Base-by-base conservation (phyloP, 2,888 invertebrate species). In the Lasioglossum morio region DNA sequence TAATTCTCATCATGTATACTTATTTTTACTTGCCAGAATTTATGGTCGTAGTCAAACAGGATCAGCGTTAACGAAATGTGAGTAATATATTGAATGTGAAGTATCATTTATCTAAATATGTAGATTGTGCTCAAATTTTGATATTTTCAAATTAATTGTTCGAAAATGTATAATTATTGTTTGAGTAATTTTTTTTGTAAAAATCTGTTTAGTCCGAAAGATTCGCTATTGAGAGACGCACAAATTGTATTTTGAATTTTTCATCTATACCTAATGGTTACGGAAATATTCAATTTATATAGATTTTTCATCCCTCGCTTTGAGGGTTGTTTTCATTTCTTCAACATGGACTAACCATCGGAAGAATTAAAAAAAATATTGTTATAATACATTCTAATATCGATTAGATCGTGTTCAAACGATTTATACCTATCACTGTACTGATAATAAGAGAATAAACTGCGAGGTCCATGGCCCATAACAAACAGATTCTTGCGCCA, bases 401-500 rank as follows among this genome's bases (percentile, higher is more conserved):
- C 8, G 10, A 66, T 66, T 66, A 8, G 23, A 37, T 23, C 34
- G 66, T 37, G 66, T 10, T 69, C 23, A 10, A 69, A 4, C 66
- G 34, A 34, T 34, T 37, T 37, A 34, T 10, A 69, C 23, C 34
- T 34, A 69, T 69, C 10, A 34, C 23, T 69, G 34, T 3, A 23
- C 66, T 16, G 16, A 69, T 69, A 69, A 34, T 34, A 34, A 34
- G 10, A 34, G 23, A 69, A 69, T 69, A 69, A 34, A 69, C 66
- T 69, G 66, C 10, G 8, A 69, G 66, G 66, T 69, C 4, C 10
- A 8, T 37, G 66, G 66, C 66, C 63, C 4, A 23, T 19, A 37
- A 19, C 23, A 69, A 69, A 69, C 66, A 37, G 66, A 69, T 69
- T 69, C 66, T 10, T 69, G 66, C 34, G 66, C 66, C 66, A 69